Conservation (phyloP, 2,113 vertebrate genomes). For the Elgaria multicarinata region DNA sequence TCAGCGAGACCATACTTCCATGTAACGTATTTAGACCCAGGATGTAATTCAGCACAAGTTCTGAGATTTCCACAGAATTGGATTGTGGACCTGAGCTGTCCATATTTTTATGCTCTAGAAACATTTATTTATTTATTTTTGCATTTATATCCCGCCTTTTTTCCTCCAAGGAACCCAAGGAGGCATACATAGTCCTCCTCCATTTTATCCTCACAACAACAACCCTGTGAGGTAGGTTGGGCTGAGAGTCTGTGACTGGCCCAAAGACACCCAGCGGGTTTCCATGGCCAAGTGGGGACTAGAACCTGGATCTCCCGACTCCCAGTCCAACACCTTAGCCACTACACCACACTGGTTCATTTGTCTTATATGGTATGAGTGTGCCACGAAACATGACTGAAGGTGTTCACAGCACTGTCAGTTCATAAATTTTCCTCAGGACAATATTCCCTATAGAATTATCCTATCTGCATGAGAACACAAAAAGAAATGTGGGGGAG, state of each 20-base stretch:
- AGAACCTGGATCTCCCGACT: too few species aligned
- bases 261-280: too few species aligned
- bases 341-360: too few species aligned
- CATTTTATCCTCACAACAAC: too few species aligned
- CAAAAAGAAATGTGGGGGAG: neutral
- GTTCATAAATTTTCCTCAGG: constrained; percentile 50
- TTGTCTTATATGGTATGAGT: neutral
- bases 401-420: constrained; percentile 16
- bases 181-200: too few species aligned
- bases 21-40: neutral
- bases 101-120: constrained; percentile 9
- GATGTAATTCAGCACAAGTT: neutral
- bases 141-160: too few species aligned
- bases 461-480: constrained; percentile 38
- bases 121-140: too few species aligned
- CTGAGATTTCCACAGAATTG: neutral
- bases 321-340: too few species aligned
- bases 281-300: too few species aligned
- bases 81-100: neutral
- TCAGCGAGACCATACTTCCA: neutral
- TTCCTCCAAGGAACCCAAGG: too few species aligned
- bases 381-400: constrained; percentile 27
- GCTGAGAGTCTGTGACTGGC: too few species aligned
- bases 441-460: constrained; percentile 47
- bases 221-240: too few species aligned